phyloP scores from a whole-genome alignment of 2,113 vertebrate species.

The Tyto alba region DNA sequence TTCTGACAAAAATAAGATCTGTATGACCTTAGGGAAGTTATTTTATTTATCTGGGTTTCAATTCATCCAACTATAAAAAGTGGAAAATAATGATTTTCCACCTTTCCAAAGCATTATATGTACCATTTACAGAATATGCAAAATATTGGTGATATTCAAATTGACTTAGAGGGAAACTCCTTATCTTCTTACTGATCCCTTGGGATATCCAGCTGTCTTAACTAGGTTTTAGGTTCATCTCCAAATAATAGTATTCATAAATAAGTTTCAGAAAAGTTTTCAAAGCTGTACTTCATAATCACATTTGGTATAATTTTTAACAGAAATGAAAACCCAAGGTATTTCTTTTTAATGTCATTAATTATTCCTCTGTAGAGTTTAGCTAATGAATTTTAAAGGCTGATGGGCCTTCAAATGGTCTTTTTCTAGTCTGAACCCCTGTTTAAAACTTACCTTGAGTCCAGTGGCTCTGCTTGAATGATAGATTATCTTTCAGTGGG shows the following conservation, averaged over 20 bases:
- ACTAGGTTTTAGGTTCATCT: background rate
- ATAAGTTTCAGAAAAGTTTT: background rate
- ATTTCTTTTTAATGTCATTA: background rate
- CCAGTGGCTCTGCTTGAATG: background rate
- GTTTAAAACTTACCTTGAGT: background rate
- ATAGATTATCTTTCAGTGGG: background rate
- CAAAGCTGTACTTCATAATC: background rate
- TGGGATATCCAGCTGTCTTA: background rate
- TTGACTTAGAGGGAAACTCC: background rate
- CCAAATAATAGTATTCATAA: background rate
- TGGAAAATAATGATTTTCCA: constrained; percentile 10
- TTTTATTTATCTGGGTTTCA: constrained; percentile 6
- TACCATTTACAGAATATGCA: background rate
- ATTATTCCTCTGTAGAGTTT: background rate
- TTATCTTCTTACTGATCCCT: background rate
- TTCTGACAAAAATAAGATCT: constrained; percentile 7
- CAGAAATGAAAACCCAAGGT: background rate
- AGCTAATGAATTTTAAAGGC: background rate
- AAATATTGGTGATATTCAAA: background rate
- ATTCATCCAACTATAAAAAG: background rate
- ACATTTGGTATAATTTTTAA: background rate
- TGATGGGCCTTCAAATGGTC: background rate
- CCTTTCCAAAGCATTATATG: background rate
- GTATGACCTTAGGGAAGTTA: background rate
- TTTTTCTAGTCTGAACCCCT: background rate